These are phyloP conservation scores for Propithecus coquereli DNA, from an alignment of 2,113 vertebrate species.

Conservation along the genomic window DNA sequence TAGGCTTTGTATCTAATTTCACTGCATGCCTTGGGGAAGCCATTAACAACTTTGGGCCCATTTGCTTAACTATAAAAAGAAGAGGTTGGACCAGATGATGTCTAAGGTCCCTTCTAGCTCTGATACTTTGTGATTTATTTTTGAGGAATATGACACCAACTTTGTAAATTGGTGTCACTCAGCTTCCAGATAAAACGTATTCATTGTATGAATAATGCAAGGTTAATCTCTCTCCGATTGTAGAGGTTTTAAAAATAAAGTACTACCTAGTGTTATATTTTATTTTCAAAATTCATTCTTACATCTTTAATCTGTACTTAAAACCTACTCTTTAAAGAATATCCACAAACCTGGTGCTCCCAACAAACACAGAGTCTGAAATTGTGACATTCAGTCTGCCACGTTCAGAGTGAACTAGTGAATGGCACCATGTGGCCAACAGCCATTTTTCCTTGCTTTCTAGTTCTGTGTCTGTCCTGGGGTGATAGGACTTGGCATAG, in stretches of 20 bases:
- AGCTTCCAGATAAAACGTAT: background rate
- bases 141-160: background rate
- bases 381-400: background rate
- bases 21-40: background rate
- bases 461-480: background rate
- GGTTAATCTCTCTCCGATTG: background rate
- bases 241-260: constrained; percentile 30
- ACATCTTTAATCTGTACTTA: background rate
- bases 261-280: background rate
- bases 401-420: background rate
- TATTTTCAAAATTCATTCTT: constrained; percentile 25
- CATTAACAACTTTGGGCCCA: background rate
- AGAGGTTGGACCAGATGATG: background rate
- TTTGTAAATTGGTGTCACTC: constrained; percentile 6
- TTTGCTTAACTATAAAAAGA: background rate
- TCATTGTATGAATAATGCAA: background rate
- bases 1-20: constrained; percentile 10
- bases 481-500: background rate
- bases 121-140: background rate
- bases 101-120: background rate
- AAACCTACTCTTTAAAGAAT: background rate
- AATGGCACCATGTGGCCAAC: background rate
- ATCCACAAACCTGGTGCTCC: background rate
- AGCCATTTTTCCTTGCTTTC: background rate
- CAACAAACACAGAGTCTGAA: background rate